Conservation (phyloP, 2,113 vertebrate genomes). For the Aptenodytes forsteri region DNA sequence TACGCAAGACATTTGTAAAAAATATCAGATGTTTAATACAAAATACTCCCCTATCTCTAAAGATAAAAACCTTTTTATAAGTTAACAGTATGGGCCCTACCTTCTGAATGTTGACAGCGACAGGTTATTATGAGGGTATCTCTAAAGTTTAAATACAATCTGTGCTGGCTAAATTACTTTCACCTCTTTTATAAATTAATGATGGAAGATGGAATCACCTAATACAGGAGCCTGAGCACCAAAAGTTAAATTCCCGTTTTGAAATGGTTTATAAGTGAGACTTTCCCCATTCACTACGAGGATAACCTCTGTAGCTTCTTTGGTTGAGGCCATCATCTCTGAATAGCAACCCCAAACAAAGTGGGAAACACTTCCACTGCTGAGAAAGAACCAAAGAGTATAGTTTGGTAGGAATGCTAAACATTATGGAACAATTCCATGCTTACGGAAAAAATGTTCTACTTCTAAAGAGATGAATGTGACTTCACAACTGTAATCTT, state of each 20-base stretch:
- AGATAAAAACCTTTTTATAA: neutral
- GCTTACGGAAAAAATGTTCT: neutral
- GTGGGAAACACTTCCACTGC: neutral
- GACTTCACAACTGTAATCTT: neutral
- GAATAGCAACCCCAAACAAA: neutral
- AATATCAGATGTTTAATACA: neutral
- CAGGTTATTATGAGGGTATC: neutral
- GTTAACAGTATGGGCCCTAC: neutral
- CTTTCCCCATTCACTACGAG: neutral
- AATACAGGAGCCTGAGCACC: neutral
- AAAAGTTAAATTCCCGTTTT: neutral
- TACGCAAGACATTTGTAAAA: neutral
- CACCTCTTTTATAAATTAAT: neutral
- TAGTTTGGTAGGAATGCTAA: neutral
- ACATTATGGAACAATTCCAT: neutral
- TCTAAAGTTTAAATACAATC: neutral
- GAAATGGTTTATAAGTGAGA: neutral
- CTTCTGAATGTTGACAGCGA: neutral
- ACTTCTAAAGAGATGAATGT: neutral
- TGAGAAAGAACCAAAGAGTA: neutral
- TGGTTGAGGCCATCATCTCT: neutral
- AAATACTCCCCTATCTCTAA: neutral
- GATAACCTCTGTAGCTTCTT: neutral
- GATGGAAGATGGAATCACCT: neutral
- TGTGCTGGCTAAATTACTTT: neutral